Evolutionary conservation across 2,797 vertebrate genomes (phyloP), one percentile per base, ranked within the genome.

Genomic region (Halcyon badia): DNA sequence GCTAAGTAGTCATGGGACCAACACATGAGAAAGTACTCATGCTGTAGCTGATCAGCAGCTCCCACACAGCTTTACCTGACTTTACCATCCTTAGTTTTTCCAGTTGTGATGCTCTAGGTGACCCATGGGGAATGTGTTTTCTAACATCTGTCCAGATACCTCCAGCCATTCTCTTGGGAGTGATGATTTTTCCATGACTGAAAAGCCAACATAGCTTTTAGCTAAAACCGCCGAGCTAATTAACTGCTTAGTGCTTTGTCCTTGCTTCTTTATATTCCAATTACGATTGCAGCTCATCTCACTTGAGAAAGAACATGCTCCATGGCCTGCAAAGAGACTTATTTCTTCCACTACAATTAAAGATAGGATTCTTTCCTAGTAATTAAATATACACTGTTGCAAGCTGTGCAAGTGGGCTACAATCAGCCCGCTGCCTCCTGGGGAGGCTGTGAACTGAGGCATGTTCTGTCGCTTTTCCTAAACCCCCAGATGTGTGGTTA

Each of bases 241-340:
- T 92, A 90, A 73, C 75, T 89, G 76, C 85, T 87, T 76, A 94
- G 37, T 88, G 80, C 72, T 90, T 84, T 96, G 82, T 72, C 79
- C 90, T 94, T 86, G 75, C 46, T 84, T 76, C 62, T 95, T 87
- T 87, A 71, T 85, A 87, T 77, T 85, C 83, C 42, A 61, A 15
- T 71, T 96, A 84, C 0, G 8, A 39, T 52, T 90, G 57, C 37
- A 75, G 81, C 61, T 96, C 83, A 58, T 85, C 44, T 71, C 69
- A 46, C 78, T 75, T 39, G 71, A 93, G 81, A 72, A 80, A 61
- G 56, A 76, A 39, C 17, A 35, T 58, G 57, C 33, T 92, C 37
- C 0, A 0, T 42, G 56, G 64, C 52, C 60, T 61, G 30, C 71
- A 91, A 91, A 85, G 68, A 85, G 41, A 87, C 52, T 93, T 83